Conservation (phyloP, 1,140 invertebrate genomes). For the Helicoverpa armigera region DNA sequence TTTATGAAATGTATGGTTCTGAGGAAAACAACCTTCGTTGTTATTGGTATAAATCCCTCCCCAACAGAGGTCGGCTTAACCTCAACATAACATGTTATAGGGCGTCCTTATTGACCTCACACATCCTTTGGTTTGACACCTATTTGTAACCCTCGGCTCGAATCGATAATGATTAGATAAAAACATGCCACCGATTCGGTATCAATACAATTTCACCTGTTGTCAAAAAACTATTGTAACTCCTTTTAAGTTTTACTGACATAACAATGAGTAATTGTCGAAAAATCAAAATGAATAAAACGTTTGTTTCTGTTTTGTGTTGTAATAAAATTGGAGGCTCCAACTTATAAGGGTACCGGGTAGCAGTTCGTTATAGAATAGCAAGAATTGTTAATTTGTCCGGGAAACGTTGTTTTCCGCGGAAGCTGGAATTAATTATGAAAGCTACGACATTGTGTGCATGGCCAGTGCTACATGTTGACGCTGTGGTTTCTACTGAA, state of each 20-base stretch:
- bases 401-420: conserved; percentile 7
- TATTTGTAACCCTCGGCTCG: conserved; percentile 1
- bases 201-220: conserved; percentile 18
- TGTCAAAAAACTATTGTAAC: background rate
- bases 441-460: conserved; percentile 1
- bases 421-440: conserved; percentile 24
- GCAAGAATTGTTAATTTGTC: conserved; percentile 29
- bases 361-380: background rate
- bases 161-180: conserved; percentile 29
- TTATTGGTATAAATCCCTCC: too few species aligned
- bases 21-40: too few species aligned
- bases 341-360: background rate
- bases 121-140: background rate
- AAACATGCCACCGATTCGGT: background rate
- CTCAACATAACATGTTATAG: background rate
- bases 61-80: background rate
- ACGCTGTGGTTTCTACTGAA: background rate
- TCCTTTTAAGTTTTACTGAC: background rate
- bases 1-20: too few species aligned
- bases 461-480: background rate
- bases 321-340: conserved; percentile 11
- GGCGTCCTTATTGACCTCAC: background rate
- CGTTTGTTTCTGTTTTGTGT: conserved; percentile 5
- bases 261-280: background rate
- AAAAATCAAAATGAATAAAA: background rate